Base-by-base conservation (phyloP, 2,113 vertebrate genomes). In the Nanger granti region DNA sequence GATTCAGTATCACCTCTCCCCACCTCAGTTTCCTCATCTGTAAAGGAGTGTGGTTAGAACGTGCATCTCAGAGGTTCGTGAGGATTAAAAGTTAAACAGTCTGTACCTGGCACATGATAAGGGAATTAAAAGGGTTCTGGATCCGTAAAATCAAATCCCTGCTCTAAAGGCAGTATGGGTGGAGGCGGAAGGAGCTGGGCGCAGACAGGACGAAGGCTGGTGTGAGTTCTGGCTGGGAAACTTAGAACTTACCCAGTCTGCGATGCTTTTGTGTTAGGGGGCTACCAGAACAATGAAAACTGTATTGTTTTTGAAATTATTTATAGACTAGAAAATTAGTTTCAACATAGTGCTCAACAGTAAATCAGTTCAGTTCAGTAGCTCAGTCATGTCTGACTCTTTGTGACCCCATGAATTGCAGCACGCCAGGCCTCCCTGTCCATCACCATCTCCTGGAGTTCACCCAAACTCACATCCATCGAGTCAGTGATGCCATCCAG, bases 21-120 rank as follows among this genome's bases (percentile, higher is more conserved):
- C 13, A 31, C 79, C 94, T 97, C 69, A 10, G 47, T 15, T 97
- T 97, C 83, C 92, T 86, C 54, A 82, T 57, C 28, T 90, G 37
- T 66, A 94, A 97, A 96, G 95, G 26, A 55, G 26, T 14, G 44
- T 79, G 4, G 0, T 29, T 60, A 96, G 89, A 89, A 80, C 2
- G 1, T 54, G 37, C 83, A 37, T 17, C 60, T 86, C 86, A 59
- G 88, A 73, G 17, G 41, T 85, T 60, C 37, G 1, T 13, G 10
- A 82, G 15, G 28, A 34, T 80, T 94, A 17, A 87, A 62, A 54
- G 29, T 47, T 92, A 47, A 54, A 66, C 8, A 73, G 62, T 15
- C 73, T 79, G 73, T 49, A 7, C 4, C 3, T 1, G 8, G 87
- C 12, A 82, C n/a, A 3, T 9, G 54, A 29, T 82, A 85, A 93